Conservation (phyloP, 2,888 invertebrate species). For the Stomorhina lunata region DNA sequence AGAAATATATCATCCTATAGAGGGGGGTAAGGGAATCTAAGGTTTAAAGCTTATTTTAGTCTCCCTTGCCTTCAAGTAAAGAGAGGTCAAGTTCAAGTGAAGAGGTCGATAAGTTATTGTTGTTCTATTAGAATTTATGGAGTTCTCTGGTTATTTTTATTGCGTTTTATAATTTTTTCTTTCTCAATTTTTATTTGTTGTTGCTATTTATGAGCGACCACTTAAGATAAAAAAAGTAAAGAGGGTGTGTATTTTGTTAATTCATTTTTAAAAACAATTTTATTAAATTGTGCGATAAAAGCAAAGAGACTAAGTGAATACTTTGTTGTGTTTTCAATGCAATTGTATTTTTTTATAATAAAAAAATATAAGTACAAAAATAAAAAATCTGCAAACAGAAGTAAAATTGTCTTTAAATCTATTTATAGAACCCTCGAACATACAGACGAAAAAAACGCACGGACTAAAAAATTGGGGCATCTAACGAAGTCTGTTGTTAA, state of each 20-base stretch:
- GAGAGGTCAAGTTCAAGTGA: constrained; percentile 30
- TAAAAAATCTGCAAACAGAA: neutral
- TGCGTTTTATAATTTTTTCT: neutral
- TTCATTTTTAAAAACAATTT: no score
- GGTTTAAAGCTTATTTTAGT: no score
- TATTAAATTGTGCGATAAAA: no score
- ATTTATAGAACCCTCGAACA: constrained; percentile 6
- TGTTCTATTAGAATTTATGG: constrained; percentile 51
- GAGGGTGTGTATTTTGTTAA: constrained; percentile 30
- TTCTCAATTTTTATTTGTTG: neutral
- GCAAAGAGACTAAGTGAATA: no score
- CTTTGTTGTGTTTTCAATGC: no score
- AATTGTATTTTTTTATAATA: neutral
- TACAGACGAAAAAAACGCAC: neutral
- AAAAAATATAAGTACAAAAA: neutral
- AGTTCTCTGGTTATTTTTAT: constrained; percentile 9
- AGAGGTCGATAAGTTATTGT: constrained; percentile 52
- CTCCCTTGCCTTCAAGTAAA: neutral
- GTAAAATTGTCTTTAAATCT: neutral
- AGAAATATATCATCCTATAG: neutral
- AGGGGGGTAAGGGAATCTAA: no score
- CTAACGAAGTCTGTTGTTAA: neutral
- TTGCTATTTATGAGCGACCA: neutral
- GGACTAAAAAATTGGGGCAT: constrained; percentile 1
- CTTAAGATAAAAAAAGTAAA: constrained; percentile 31